Evolutionary conservation across 2,888 invertebrate genomes (phyloP), one percentile per base, ranked within the genome.

Genomic region (Oasisia sp.): DNA sequence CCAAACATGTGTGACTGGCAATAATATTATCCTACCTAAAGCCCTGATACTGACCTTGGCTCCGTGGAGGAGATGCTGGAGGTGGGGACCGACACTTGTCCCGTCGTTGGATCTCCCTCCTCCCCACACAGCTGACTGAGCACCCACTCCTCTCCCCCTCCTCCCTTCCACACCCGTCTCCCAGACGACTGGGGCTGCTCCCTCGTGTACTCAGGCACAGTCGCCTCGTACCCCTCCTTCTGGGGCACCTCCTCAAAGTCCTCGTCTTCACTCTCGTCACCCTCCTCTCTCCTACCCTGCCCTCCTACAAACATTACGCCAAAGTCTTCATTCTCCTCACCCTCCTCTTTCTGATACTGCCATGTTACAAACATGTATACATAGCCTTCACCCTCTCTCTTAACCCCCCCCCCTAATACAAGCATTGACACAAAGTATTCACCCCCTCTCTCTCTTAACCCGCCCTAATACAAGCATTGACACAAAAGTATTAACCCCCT

Each of bases 241-340:
- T 96, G 96, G 12, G 95, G 96, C 1, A 97, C 97, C 92, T 97
- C 97, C 94, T 97, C 97, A 94, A 97, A 96, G 90, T 97, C 97
- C 91, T 96, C 96, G 92, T 96, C 96, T 91, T 95, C 93, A 32
- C 93, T 92, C 89, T 93, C 93, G 89, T 91, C 92, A 89, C 32
- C 56, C 32, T 32, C 44, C n/a, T 91, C 90, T 8, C 50, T 50
- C 19, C 32, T 38, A n/a, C 44, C 89, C 90, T 90, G 32, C 45
- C 89, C 89, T 50, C 8, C 50, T 50, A 38, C 38, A 38, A 38
- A 4, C 38, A 38, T 38, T 38, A 38, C 38, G 4, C 38, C 1
- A 38, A 38, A 38, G 38, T 38, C 1, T 38, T 38, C 38, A 38
- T 4, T 4, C 38, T 38, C 38, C 38, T 38, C 38, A 38, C 38